phyloP scores from a whole-genome alignment of 2,113 vertebrate genomes.

The Neolamprologus kungweensis region DNA sequence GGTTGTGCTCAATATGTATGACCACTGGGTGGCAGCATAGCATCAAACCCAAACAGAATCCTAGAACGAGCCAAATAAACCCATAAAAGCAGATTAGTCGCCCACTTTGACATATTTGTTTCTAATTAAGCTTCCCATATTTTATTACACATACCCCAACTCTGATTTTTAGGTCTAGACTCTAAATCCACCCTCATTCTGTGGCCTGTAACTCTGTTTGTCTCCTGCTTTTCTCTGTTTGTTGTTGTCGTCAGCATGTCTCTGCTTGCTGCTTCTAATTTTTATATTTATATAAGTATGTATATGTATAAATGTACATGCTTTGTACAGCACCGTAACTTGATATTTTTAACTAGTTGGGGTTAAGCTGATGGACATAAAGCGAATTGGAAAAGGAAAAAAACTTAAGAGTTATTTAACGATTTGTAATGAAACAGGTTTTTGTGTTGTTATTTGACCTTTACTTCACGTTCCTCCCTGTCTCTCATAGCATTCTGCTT shows the following conservation, averaged over 20 bases:
- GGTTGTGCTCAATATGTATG: neutral
- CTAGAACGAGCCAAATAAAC: neutral
- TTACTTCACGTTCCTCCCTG: neutral
- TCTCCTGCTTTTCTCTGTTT: neutral
- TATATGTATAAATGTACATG: neutral
- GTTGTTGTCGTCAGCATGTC: neutral
- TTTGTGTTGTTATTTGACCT: neutral
- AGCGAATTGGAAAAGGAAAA: fast-evolving
- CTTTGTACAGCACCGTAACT: neutral
- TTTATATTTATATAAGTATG: neutral
- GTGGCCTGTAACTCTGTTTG: neutral
- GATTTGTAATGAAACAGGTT: neutral
- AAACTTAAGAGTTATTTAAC: neutral
- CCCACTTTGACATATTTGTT: neutral
- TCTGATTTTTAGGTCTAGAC: neutral
- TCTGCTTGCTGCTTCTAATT: neutral
- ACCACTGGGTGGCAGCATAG: slow-evolving; percentile 53
- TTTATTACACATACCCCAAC: neutral
- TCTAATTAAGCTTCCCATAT: neutral
- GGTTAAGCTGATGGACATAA: neutral
- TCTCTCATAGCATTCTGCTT: neutral
- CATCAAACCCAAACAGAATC: neutral
- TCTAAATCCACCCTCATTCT: neutral
- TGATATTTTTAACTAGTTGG: neutral
- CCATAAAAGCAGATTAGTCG: neutral